A percentile compares a stretch with the other conserved stretches of the same genome.
These are phyloP conservation scores for Melanostoma mellinum DNA, from an alignment of 2,888 invertebrate species.

Conservation along the genomic window DNA sequence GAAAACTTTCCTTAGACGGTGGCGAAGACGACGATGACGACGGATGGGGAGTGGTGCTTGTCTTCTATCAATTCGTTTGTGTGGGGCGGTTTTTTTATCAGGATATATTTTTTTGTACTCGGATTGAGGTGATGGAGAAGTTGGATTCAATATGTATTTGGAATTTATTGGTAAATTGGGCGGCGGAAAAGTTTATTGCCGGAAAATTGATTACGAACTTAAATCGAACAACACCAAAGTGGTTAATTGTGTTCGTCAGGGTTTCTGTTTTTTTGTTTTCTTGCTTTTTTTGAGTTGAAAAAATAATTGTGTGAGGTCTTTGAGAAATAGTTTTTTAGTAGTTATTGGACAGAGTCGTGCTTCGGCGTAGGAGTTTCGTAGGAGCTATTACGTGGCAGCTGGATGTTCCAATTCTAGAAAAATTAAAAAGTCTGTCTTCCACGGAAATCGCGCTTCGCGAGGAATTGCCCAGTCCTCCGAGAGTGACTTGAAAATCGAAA, in stretches of 20 bases:
- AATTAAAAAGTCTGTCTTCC: too few species aligned
- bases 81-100: slow-evolving; percentile 39
- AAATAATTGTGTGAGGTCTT: too few species aligned
- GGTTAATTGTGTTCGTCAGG: slow-evolving; percentile 68
- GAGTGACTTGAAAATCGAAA: too few species aligned
- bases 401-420: too few species aligned
- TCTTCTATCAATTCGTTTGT: slow-evolving; percentile 12
- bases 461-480: too few species aligned
- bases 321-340: too few species aligned
- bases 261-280: too few species aligned
- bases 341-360: too few species aligned
- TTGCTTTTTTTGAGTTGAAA: too few species aligned
- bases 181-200: slow-evolving; percentile 70
- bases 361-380: too few species aligned
- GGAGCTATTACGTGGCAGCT: too few species aligned
- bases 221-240: slow-evolving; percentile 65
- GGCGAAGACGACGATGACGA: neutral
- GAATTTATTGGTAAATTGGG: slow-evolving; percentile 66
- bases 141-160: slow-evolving; percentile 46
- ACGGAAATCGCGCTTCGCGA: too few species aligned
- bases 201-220: slow-evolving; percentile 67
- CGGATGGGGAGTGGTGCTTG: neutral
- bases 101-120: neutral
- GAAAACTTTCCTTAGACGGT: slow-evolving; percentile 34
- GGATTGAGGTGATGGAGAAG: slow-evolving; percentile 2